Evolutionary conservation across 2,888 invertebrate genomes (phyloP).

Genomic region (Drosophila recens): DNA sequence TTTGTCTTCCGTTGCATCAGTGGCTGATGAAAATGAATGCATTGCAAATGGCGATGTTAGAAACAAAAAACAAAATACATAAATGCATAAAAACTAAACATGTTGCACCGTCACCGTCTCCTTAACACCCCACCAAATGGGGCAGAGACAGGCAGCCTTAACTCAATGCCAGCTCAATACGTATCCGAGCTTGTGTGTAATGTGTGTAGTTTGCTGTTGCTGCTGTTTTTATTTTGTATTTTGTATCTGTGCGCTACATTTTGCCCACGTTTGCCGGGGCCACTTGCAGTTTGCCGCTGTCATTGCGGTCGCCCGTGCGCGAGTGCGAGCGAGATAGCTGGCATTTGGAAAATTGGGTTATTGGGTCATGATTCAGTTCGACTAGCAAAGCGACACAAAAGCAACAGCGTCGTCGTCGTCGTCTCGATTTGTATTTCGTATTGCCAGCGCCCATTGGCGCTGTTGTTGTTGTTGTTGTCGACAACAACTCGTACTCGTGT

Average conservation of each 20-base stretch:
- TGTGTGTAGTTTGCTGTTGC: constrained; percentile 40
- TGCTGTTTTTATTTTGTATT: constrained; percentile 16
- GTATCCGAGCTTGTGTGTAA: constrained; percentile 59
- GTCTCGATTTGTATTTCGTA: constrained; percentile 76
- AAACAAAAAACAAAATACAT: constrained; percentile 3
- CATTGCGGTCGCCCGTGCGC: constrained; percentile 54
- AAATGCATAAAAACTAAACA: constrained; percentile 1
- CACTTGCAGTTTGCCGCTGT: constrained; percentile 70
- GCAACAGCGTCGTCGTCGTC: constrained; percentile 45
- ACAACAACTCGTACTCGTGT: constrained; percentile 46
- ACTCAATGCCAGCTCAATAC: constrained; percentile 70
- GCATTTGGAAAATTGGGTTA: constrained; percentile 79
- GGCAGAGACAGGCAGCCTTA: constrained; percentile 42
- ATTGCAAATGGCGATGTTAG: constrained; percentile 51
- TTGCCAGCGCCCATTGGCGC: constrained; percentile 58
- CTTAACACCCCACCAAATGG: constrained; percentile 6
- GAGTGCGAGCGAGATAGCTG: constrained; percentile 60
- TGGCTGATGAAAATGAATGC: constrained; percentile 67
- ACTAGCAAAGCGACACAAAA: constrained; percentile 60
- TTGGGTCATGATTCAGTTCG: constrained; percentile 84
- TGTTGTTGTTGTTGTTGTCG: constrained; percentile 45
- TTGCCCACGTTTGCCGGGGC: constrained; percentile 61
- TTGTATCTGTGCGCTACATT: constrained; percentile 65
- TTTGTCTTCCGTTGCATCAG: constrained; percentile 72
- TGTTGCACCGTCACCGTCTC: constrained; percentile 25